Base-by-base conservation (phyloP, 2,113 vertebrate species). In the Tetrax tetrax region DNA sequence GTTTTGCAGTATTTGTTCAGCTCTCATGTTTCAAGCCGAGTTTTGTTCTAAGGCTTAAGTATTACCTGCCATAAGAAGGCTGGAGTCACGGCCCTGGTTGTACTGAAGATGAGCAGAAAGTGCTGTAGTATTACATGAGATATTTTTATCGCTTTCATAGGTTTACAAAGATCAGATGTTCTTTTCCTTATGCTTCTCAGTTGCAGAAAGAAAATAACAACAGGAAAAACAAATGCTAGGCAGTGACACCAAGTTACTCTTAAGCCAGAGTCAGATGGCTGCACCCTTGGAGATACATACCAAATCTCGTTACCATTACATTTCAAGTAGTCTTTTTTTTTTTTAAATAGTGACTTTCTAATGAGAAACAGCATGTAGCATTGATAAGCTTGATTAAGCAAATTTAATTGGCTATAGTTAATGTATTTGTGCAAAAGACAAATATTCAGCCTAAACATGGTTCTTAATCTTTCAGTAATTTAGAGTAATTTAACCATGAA, bases 371-470 rank as follows among this genome's bases (percentile, higher is more conserved):
- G 91, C 94, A 86, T 97, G 96, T 76, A 95, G 86, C 93, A 95
- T 96, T 97, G 96, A 94, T 97, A 96, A 98, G 96, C 96, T 97
- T 98, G 98, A 98, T 98, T 97, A 98, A 90, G 83, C 91, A 97
- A 98, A 98, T 98, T 98, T 98, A 98, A 98, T 98, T 98, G 97
- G 89, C 51, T 85, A 93, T 94, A 95, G 91, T 97, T 96, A 96
- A 98, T 95, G 93, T 86, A 90, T 96, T 97, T 97, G 94, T 96
- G 83, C 91, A 97, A 97, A 96, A 98, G 93, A 91, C 94, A 97
- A 97, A 95, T 95, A 97, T 83, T 97, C 81, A 68, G 81, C 37
- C 98, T 96, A 96, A 93, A 74, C 57, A 13, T 70, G 79, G 81
- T 37, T 94, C 95, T 97, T 98, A 97, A 97, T 98, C 92, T 98